A percentile compares a stretch with the other conserved stretches of the same genome.
Conservation (phyloP, 2,113 vertebrate genomes). For the Garra rufa region DNA sequence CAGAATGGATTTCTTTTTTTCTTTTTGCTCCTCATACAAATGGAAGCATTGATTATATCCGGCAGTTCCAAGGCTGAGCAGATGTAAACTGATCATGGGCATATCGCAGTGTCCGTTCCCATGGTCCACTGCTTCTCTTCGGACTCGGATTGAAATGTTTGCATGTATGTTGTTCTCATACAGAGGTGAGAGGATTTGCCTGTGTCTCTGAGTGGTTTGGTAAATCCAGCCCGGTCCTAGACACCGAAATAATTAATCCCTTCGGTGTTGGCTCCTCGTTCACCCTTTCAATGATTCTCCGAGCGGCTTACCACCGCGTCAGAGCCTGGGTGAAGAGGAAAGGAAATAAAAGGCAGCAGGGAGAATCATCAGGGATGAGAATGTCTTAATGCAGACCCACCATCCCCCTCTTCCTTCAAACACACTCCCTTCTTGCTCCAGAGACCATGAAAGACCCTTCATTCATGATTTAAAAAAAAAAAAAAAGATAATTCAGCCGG, state of each 20-base stretch:
- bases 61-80: constrained; percentile 29
- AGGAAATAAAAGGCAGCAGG: constrained; percentile 50
- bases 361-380: constrained; percentile 56
- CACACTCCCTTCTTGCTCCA: constrained; percentile 34
- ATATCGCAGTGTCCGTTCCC: constrained; percentile 28
- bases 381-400: constrained; percentile 52
- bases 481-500: constrained; percentile 39
- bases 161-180: constrained; percentile 46
- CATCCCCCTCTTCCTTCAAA: constrained; percentile 40
- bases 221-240: constrained; percentile 56
- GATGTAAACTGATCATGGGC: constrained; percentile 23
- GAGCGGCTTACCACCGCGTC: constrained; percentile 43
- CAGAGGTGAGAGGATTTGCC: constrained; percentile 50
- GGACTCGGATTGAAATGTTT: constrained; percentile 50
- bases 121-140: constrained; percentile 34
- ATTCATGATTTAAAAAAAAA: constrained; percentile 52
- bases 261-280: constrained; percentile 56
- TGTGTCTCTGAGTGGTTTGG: constrained; percentile 48
- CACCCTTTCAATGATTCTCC: constrained; percentile 53
- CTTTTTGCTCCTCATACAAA: constrained; percentile 30
- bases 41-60: constrained; percentile 24
- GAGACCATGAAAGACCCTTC: constrained; percentile 51
- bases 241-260: constrained; percentile 59
- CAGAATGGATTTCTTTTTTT: constrained; percentile 10
- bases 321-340: constrained; percentile 58